Percentiles rank a stretch among this genome's conserved stretches.
Conservation (phyloP, 1,140 invertebrate genomes). For the Musca vetustissima region DNA sequence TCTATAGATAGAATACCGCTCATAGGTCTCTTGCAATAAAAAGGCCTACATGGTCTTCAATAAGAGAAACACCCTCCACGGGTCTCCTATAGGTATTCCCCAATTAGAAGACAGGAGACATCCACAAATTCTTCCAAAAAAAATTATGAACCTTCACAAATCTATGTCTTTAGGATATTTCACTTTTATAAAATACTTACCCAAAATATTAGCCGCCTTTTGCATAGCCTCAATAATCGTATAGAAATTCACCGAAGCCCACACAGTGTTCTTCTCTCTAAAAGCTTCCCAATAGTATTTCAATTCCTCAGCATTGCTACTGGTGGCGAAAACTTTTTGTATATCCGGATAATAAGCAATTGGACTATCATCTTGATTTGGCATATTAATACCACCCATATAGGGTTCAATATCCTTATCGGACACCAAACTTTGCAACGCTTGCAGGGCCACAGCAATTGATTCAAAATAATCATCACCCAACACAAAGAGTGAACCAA, state of each 20-base stretch:
- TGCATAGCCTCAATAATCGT: slow-evolving; percentile 49
- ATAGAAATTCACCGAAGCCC: slow-evolving; percentile 49
- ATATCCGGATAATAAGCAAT: slow-evolving; percentile 50
- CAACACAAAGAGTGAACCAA: slow-evolving; percentile 44
- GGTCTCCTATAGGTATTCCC: too few relatives aligned
- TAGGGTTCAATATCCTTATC: slow-evolving; percentile 53
- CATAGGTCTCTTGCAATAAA: too few relatives aligned
- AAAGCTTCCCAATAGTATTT: slow-evolving; percentile 53
- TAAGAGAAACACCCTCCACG: too few relatives aligned
- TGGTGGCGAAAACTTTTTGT: slow-evolving; percentile 45
- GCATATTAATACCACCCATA: slow-evolving; percentile 46
- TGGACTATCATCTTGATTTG: slow-evolving; percentile 45
- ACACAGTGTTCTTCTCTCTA: slow-evolving; percentile 48
- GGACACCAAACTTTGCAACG: slow-evolving; percentile 45
- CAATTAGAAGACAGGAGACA: too few relatives aligned
- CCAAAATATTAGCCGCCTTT: slow-evolving; percentile 40
- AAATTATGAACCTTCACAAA: too few relatives aligned
- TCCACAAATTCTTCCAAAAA: too few relatives aligned
- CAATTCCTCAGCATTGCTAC: slow-evolving; percentile 43
- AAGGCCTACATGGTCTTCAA: too few relatives aligned
- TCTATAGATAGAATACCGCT: too few relatives aligned
- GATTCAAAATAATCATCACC: slow-evolving; percentile 51
- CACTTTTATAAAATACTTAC: slow-evolving; percentile 8
- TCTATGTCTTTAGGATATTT: too few relatives aligned
- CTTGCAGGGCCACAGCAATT: slow-evolving; percentile 43